Evolutionary conservation across 2,888 invertebrate genomes (phyloP), one percentile per base, ranked within the genome.

Genomic region (Trichopria drosophilae): DNA sequence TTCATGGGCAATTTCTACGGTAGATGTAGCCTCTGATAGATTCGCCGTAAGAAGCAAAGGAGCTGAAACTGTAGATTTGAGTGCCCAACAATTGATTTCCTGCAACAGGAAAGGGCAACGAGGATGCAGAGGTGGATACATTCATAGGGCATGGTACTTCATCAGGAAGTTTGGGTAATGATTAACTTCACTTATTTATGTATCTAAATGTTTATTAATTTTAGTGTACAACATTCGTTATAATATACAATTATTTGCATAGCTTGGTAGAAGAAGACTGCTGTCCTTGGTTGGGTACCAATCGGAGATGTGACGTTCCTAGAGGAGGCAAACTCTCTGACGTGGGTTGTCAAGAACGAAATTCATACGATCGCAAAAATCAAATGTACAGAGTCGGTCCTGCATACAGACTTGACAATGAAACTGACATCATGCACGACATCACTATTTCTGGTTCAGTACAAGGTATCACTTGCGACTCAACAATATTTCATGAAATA

Each of bases 111-210:
- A 84, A 52, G 83, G 84, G 31, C 90, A 91, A 65, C 81, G 80
- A 55, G 92, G 90, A 19, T 97, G 97, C 72, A 78, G 81, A 24
- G 95, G 95, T 1, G 97, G 96, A 0, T 85, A 92, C 70, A 80
- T 96, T 58, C 95, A 96, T 69, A 81, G 87, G 45, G 95, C 95
- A 0, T 97, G 96, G 97, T 86, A 87, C 75, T 96, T 84, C 76
- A 81, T 93, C 51, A 81, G 88, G 55, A 86, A 84, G 73, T 83
- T 83, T 63, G 90, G 88, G 88, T 88, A 77, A 71, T 66, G 57
- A 35, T 16, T 39, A 18, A 10, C 34, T 9, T 4, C 2, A 10
- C 5, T 3, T 22, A 9, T 23, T 31, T 20, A 28, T 29, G 13
- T 15, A 23, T 51, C 37, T 22, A 18, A 39, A 34, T 5, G 7